phyloP scores from a whole-genome alignment of 2,797 vertebrate genomes.

The Denticeps clupeoides region DNA sequence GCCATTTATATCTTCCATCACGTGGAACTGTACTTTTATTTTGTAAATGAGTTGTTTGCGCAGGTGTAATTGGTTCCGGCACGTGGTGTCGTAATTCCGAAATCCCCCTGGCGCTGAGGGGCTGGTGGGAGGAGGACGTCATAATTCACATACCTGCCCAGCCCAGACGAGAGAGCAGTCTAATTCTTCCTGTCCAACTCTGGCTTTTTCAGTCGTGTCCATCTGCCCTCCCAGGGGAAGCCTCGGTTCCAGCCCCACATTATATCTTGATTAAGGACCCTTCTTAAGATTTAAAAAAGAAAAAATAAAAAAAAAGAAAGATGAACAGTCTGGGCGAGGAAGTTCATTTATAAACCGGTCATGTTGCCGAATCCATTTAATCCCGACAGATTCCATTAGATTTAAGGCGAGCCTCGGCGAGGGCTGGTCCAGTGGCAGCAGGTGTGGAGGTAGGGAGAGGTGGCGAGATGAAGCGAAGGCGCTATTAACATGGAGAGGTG shows the following conservation, averaged over 20 bases:
- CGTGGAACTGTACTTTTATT: too few species aligned
- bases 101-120: too few species aligned
- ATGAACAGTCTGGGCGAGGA: conserved; percentile 15
- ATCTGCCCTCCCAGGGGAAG: background rate
- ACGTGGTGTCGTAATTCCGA: too few species aligned
- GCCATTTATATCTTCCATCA: too few species aligned
- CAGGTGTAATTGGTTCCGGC: too few species aligned
- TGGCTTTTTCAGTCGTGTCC: conserved; percentile 13
- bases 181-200: too few species aligned
- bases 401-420: conserved; percentile 47
- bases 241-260: conserved; percentile 15
- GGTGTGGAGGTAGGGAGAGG: conserved; percentile 18
- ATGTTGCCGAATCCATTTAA: conserved; percentile 44
- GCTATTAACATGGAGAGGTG: conserved; percentile 40
- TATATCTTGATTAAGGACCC: conserved; percentile 30
- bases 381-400: conserved; percentile 46
- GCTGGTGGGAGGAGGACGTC: too few species aligned
- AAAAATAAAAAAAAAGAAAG: too few species aligned
- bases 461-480: background rate
- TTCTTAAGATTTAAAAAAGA: conserved; percentile 19
- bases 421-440: conserved; percentile 1
- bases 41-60: background rate
- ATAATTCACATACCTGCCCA: too few species aligned
- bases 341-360: conserved; percentile 43
- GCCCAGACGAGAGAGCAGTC: too few species aligned